phyloP scores from a whole-genome alignment of 2,797 vertebrate genomes.

The Cossypha heuglini region DNA sequence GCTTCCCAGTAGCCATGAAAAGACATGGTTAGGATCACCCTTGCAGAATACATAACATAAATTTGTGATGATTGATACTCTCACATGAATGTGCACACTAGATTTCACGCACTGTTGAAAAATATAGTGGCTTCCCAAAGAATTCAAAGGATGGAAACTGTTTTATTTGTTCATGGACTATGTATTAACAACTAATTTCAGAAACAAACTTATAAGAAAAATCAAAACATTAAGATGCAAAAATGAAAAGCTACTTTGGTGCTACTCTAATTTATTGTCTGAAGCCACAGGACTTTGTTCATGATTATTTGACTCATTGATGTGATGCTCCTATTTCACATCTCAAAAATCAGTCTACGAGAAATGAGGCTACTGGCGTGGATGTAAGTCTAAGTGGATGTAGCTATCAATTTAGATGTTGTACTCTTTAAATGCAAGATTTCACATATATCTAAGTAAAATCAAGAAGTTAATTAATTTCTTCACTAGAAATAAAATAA shows the following conservation, averaged over 20 bases:
- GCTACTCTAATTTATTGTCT: not conserved
- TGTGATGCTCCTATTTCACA: not conserved
- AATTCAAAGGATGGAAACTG: not conserved
- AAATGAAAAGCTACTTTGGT: not conserved
- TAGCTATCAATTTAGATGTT: not conserved
- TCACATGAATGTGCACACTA: not conserved
- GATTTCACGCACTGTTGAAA: not conserved
- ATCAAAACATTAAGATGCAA: not conserved
- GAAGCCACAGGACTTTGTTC: not conserved
- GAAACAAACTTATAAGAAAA: not conserved
- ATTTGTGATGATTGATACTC: not conserved
- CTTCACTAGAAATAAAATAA: not conserved
- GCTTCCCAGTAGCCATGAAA: not conserved
- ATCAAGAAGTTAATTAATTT: not conserved
- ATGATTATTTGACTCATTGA: not conserved
- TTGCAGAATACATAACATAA: not conserved
- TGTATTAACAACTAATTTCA: not conserved
- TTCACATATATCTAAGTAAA: not conserved
- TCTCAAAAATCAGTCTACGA: constrained; percentile 3
- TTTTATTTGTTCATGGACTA: not conserved
- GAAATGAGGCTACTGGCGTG: not conserved
- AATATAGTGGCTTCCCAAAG: not conserved
- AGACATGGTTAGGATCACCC: not conserved
- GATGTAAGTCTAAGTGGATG: not conserved
- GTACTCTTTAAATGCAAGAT: not conserved